A percentile compares a stretch with the other conserved stretches of the same genome.
Conservation (phyloP, 2,888 invertebrate genomes). For the Sclerodermus sp. region DNA sequence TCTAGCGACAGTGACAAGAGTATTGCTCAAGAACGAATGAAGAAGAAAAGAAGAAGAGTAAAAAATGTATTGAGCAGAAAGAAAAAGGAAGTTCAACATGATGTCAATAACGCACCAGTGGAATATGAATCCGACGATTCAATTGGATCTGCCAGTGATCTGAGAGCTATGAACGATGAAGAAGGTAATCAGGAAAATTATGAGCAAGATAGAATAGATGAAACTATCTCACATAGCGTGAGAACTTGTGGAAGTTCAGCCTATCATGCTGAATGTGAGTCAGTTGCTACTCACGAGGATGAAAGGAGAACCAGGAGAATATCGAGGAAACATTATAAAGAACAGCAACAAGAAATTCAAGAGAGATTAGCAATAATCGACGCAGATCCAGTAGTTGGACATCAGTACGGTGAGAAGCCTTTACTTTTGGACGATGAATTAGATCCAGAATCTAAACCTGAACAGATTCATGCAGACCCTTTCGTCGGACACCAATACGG, state of each 20-base stretch:
- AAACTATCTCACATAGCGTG: constrained; percentile 67
- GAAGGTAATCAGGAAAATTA: constrained; percentile 50
- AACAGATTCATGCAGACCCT: constrained; percentile 60
- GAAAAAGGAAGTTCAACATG: constrained; percentile 30
- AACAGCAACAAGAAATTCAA: constrained; percentile 38
- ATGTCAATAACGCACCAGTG: constrained; percentile 17
- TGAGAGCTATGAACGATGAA: constrained; percentile 60
- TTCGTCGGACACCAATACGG: constrained; percentile 73
- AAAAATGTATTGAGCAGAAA: constrained; percentile 43
- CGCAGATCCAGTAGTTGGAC: constrained; percentile 65
- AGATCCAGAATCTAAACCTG: constrained; percentile 62
- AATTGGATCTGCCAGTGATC: constrained; percentile 73
- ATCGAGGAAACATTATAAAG: constrained; percentile 48
- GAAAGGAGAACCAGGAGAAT: constrained; percentile 59
- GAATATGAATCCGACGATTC: constrained; percentile 67
- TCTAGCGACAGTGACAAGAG: constrained; percentile 59
- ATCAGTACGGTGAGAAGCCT: constrained; percentile 76
- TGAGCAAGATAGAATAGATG: constrained; percentile 55
- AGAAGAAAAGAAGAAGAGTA: constrained; percentile 46
- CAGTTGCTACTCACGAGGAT: constrained; percentile 68
- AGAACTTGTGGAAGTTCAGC: constrained; percentile 71
- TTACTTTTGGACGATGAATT: constrained; percentile 76
- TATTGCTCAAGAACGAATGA: constrained; percentile 52
- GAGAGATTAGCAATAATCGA: constrained; percentile 32
- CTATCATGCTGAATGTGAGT: constrained; percentile 74